phyloP scores from a whole-genome alignment of 2,888 invertebrate species.

The Abrostola tripartita region DNA sequence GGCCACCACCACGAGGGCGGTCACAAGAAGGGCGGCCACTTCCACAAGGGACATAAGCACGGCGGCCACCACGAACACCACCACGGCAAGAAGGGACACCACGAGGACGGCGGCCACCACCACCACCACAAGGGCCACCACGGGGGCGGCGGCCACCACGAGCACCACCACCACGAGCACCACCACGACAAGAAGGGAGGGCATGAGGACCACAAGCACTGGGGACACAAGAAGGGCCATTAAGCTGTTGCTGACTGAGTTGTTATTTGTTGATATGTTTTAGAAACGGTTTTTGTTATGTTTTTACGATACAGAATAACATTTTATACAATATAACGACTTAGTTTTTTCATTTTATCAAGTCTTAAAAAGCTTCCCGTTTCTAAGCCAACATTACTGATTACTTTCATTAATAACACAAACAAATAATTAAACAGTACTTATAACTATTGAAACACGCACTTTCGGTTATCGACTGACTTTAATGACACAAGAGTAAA shows the following conservation, averaged over 20 bases:
- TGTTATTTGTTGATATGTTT: conserved; percentile 73
- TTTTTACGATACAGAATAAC: conserved; percentile 64
- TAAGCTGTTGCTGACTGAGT: conserved; percentile 61
- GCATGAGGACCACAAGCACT: conserved; percentile 93
- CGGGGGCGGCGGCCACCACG: conserved; percentile 92
- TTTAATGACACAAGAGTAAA: background rate
- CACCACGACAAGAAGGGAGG: conserved; percentile 94
- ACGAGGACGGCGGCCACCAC: conserved; percentile 93
- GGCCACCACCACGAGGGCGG: conserved; percentile 93
- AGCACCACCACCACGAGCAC: conserved; percentile 91
- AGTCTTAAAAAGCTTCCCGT: background rate
- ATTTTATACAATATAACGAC: conserved; percentile 52
- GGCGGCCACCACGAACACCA: conserved; percentile 92
- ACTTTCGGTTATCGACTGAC: background rate
- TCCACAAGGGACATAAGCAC: conserved; percentile 94
- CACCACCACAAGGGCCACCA: conserved; percentile 94
- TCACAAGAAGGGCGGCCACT: conserved; percentile 93
- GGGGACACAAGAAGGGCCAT: conserved; percentile 90
- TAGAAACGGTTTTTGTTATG: conserved; percentile 64
- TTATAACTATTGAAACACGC: too few relatives aligned
- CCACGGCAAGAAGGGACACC: conserved; percentile 93
- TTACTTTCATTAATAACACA: conserved; percentile 1
- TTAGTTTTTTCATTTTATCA: background rate
- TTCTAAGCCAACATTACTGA: background rate
- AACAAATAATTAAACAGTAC: too few relatives aligned